Conservation (phyloP, 1,140 invertebrate genomes). For the Galleria mellonella region DNA sequence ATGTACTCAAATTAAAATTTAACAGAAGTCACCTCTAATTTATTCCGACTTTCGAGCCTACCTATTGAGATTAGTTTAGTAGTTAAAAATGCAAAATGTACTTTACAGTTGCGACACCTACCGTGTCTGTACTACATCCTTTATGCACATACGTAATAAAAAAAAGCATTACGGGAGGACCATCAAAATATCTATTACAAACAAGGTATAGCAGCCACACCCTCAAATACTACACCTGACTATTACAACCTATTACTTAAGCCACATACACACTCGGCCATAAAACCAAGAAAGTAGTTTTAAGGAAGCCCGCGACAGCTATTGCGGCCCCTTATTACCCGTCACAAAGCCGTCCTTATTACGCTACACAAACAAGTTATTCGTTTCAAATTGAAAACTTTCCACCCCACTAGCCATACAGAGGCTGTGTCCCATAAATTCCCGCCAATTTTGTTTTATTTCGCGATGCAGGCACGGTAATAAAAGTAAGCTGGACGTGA, state of each 20-base stretch:
- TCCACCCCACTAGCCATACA: slow-evolving; percentile 67
- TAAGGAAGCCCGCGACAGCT: slow-evolving; percentile 65
- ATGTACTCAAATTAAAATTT: no score
- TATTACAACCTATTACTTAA: not conserved
- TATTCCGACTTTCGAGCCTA: no score
- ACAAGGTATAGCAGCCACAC: no score
- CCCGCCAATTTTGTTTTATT: slow-evolving; percentile 73
- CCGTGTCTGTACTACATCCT: no score
- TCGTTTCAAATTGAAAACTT: slow-evolving; percentile 74
- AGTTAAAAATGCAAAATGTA: no score
- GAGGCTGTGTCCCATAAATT: slow-evolving; percentile 68
- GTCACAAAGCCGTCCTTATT: slow-evolving; percentile 68
- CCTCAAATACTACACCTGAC: not conserved
- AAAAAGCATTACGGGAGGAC: no score
- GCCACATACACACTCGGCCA: slow-evolving; percentile 49
- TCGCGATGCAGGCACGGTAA: slow-evolving; percentile 70
- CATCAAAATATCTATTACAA: no score
- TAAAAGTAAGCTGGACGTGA: slow-evolving; percentile 73
- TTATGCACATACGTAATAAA: no score
- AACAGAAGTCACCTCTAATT: no score
- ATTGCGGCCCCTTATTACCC: slow-evolving; percentile 62
- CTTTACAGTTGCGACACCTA: no score
- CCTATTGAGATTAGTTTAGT: no score
- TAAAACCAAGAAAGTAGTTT: slow-evolving; percentile 71
- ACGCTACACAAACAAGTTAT: slow-evolving; percentile 68